These are phyloP conservation scores for Fregetta grallaria DNA, from an alignment of 2,113 vertebrate genomes.

Conservation along the genomic window DNA sequence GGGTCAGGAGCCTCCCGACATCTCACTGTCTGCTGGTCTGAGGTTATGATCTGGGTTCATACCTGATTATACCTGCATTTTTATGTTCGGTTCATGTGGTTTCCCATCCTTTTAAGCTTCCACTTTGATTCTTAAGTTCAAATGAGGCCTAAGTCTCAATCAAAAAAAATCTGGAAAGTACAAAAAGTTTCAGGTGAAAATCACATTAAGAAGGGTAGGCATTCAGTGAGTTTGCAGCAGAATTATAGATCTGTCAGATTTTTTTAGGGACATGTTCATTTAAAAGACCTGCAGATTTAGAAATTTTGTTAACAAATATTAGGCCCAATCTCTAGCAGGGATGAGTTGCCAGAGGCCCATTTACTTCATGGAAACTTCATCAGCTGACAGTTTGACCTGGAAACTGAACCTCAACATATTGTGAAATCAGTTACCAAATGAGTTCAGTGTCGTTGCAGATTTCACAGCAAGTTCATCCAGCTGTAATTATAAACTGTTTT, in stretches of 20 bases:
- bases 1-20: not conserved
- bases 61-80: not conserved
- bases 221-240: not conserved
- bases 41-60: not conserved
- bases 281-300: not conserved
- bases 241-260: not conserved
- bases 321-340: not conserved
- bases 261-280: not conserved
- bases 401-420: not conserved
- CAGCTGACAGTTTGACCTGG: not conserved
- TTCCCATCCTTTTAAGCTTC: not conserved
- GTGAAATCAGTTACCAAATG: not conserved
- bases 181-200: not conserved
- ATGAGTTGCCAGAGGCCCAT: not conserved
- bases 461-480: not conserved
- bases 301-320: not conserved
- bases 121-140: not conserved
- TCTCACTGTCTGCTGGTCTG: not conserved
- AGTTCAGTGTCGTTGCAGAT: not conserved
- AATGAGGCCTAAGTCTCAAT: not conserved
- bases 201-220: not conserved
- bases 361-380: not conserved
- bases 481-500: not conserved
- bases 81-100: not conserved
- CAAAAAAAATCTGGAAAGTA: not conserved